Percentiles rank a stretch among this genome's conserved stretches.
These are phyloP conservation scores for Lutjanus campechanus DNA, from an alignment of 2,797 vertebrate species.

Conservation along the genomic window DNA sequence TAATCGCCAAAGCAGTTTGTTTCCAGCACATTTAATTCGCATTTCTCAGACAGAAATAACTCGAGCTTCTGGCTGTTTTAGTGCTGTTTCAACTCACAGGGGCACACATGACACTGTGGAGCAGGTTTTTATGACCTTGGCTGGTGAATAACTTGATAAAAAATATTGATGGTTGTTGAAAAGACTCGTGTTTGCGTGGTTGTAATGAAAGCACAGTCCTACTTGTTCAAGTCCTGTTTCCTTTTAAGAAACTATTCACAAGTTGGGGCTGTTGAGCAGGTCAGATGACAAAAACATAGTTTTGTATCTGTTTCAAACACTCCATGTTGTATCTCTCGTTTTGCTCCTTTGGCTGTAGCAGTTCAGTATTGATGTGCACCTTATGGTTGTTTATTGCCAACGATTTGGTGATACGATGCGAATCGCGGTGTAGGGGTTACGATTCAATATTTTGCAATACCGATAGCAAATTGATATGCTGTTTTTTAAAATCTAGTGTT, in stretches of 20 bases:
- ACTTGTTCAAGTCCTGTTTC: conserved; percentile 11
- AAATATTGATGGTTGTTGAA: background rate
- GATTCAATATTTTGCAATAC: too few species aligned
- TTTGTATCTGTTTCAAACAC: conserved; percentile 36
- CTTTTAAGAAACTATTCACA: background rate
- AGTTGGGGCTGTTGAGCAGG: conserved; percentile 29
- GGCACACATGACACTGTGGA: conserved; percentile 1
- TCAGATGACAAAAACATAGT: conserved; percentile 43
- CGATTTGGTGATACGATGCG: too few species aligned
- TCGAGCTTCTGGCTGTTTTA: background rate
- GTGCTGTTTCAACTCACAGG: conserved; percentile 1
- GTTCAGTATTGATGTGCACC: background rate
- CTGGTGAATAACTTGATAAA: background rate
- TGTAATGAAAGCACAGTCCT: background rate
- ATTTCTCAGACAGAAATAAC: conserved; percentile 29
- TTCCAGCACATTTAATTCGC: background rate
- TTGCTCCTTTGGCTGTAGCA: conserved; percentile 10
- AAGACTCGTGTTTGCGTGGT: background rate
- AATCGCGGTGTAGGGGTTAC: too few species aligned
- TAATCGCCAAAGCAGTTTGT: background rate
- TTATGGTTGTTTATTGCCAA: too few species aligned
- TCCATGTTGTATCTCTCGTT: conserved; percentile 10
- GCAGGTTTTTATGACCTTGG: conserved; percentile 32
- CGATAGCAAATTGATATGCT: too few species aligned
- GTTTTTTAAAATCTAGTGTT: too few species aligned